Base-by-base conservation (phyloP, 2,888 invertebrate genomes). In the Aspidiotus rigidus region DNA sequence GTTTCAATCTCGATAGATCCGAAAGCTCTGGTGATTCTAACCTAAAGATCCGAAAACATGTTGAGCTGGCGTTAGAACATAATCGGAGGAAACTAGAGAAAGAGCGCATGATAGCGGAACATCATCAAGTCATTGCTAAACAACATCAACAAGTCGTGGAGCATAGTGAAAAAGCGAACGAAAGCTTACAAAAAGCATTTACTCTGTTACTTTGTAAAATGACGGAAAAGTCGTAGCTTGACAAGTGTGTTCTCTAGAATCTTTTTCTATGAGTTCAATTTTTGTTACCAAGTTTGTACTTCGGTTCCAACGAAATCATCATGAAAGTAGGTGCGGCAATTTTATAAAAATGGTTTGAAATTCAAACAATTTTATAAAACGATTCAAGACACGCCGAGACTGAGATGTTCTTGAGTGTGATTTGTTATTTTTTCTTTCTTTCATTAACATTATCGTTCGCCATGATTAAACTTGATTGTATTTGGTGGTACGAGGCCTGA, bases 11-110 rank as follows among this genome's bases (percentile, higher is more conserved):
- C 39, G 2, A 17, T 42, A 53, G 60, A 40, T 67, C 53, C 16
- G 44, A 16, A 17, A 67, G 60, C 39, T 39, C 28, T 6, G 67
- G 60, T 13, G 67, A 67, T 39, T 8, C 44, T 16, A 39, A 60
- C 13, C 67, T 60, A 49, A 59, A 59, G 60, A 57, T 57, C 60
- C 60, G 67, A n/a, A 57, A 60, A 53, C 67, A 67, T 60, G n/a
- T 67, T 15, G 67, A 67, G 39, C 49, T 59, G 42, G 67, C 67
- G 7, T 28, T 53, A 7, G 67, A 67, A 60, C 67, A 67, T 15
- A 49, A 17, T 49, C 15, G 59, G 40, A 67, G 59, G 13, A 67
- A 67, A 60, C 16, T 39, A 5, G 67, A 67, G 49, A 67, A 67
- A 42, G 49, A 59, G 3, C 11, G 40, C 53, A 67, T 67, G 11